phyloP scores from a whole-genome alignment of 2,113 vertebrate genomes.

The Dasyornis broadbenti region DNA sequence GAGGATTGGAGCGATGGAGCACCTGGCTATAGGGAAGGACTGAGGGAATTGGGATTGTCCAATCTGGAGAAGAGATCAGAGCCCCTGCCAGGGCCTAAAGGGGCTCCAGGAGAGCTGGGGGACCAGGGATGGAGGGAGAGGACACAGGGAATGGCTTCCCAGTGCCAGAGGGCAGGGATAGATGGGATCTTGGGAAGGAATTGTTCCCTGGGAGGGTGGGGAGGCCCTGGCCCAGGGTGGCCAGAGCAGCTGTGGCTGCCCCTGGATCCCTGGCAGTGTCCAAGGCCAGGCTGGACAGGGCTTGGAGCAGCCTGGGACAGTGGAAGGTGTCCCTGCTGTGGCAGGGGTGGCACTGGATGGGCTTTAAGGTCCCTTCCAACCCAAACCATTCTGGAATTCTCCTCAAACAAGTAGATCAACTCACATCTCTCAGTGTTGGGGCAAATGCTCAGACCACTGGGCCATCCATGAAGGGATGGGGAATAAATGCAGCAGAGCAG shows the following conservation, averaged over 20 bases:
- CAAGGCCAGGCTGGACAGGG: not conserved
- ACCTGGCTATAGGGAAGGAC: not conserved
- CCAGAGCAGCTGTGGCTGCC: not conserved
- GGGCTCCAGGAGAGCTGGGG: not conserved
- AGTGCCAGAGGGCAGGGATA: not conserved
- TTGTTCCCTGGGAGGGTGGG: not conserved
- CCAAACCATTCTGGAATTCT: not conserved
- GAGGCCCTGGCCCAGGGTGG: not conserved
- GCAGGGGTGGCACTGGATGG: rapidly evolving
- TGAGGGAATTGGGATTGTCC: not conserved
- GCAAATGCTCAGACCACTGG: not conserved
- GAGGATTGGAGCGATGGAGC: not conserved
- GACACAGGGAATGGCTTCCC: not conserved
- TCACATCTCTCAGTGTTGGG: not conserved
- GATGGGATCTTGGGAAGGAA: not conserved
- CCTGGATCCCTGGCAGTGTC: not conserved
- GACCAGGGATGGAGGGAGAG: not conserved
- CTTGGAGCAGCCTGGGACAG: not conserved
- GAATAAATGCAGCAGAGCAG: not conserved
- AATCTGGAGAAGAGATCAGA: not conserved
- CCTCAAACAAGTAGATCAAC: not conserved
- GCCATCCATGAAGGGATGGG: rapidly evolving
- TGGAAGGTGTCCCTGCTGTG: not conserved
- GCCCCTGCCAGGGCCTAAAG: rapidly evolving
- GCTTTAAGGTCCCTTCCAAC: rapidly evolving